Percentiles rank a stretch among this genome's conserved stretches.
phyloP scores from a whole-genome alignment of 2,797 vertebrate genomes.

The Avahi laniger region DNA sequence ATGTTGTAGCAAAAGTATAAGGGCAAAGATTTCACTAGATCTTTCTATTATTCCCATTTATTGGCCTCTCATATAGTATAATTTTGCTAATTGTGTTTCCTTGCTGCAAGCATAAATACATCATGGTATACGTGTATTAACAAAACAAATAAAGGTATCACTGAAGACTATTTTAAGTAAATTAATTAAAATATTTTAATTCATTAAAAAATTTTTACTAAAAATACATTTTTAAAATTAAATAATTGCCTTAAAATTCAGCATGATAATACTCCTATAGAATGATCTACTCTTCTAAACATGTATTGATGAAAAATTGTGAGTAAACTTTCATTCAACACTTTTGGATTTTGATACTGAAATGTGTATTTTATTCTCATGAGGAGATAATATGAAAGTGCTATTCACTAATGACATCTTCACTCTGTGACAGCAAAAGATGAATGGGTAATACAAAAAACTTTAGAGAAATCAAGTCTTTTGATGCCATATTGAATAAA shows the following conservation, averaged over 20 bases:
- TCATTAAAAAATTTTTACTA: not conserved
- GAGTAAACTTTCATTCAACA: not conserved
- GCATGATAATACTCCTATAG: not conserved
- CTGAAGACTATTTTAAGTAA: not conserved
- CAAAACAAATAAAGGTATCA: not conserved
- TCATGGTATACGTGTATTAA: not conserved
- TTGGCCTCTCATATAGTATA: not conserved
- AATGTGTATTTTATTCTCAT: not conserved
- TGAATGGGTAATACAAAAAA: not conserved
- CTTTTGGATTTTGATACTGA: not conserved
- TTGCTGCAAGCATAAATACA: not conserved
- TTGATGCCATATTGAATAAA: not conserved
- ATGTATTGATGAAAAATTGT: not conserved
- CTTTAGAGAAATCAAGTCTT: not conserved
- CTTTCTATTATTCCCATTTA: not conserved
- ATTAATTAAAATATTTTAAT: not conserved
- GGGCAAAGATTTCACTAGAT: accelerated
- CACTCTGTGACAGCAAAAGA: not conserved
- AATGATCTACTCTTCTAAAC: not conserved
- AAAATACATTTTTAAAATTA: not conserved
- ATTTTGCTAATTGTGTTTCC: not conserved
- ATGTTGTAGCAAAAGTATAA: not conserved
- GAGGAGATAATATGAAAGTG: not conserved
- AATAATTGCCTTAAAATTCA: not conserved
- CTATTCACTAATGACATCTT: not conserved